Percentiles rank a stretch among this genome's conserved stretches.
Evolutionary conservation across 2,797 vertebrate genomes (phyloP).

Genomic region (Chiroxiphia lanceolata): DNA sequence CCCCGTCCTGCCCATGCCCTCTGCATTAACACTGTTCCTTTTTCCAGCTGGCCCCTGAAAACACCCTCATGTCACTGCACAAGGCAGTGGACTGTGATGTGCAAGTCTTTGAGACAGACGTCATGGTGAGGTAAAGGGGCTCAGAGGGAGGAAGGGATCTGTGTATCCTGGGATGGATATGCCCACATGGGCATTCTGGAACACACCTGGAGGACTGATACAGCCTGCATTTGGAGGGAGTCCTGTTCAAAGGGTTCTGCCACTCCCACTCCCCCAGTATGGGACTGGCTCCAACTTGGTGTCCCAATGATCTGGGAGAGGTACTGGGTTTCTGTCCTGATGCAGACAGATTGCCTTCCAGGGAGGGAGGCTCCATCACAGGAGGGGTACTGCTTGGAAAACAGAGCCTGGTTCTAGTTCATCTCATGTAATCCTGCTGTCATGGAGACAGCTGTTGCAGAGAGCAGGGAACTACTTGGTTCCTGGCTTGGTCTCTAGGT

Average conservation of each 20-base stretch:
- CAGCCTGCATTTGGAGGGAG: not conserved
- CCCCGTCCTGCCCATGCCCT: not conserved
- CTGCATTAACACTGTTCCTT: not conserved
- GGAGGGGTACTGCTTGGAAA: not conserved
- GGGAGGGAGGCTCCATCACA: not conserved
- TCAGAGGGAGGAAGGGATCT: not conserved
- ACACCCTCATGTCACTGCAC: conserved; percentile 93
- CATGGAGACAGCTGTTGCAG: not conserved
- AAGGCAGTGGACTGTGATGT: conserved; percentile 82
- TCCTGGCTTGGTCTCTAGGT: not conserved
- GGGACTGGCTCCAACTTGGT: not conserved
- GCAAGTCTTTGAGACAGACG: conserved; percentile 89
- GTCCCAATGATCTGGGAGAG: not conserved
- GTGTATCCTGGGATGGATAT: not conserved
- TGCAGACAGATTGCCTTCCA: not conserved
- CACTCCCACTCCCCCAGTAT: not conserved
- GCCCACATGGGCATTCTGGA: not conserved
- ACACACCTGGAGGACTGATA: not conserved
- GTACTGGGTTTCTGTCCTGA: not conserved
- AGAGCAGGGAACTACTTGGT: not conserved
- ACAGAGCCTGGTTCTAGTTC: not conserved
- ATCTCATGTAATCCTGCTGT: not conserved
- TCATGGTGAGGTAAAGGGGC: conserved; percentile 88
- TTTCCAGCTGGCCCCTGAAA: conserved; percentile 91
- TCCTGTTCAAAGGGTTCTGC: not conserved